A percentile compares a stretch with the other conserved stretches of the same genome.
phyloP scores from a whole-genome alignment of 1,140 invertebrate species.

The Drosophila ficusphila region DNA sequence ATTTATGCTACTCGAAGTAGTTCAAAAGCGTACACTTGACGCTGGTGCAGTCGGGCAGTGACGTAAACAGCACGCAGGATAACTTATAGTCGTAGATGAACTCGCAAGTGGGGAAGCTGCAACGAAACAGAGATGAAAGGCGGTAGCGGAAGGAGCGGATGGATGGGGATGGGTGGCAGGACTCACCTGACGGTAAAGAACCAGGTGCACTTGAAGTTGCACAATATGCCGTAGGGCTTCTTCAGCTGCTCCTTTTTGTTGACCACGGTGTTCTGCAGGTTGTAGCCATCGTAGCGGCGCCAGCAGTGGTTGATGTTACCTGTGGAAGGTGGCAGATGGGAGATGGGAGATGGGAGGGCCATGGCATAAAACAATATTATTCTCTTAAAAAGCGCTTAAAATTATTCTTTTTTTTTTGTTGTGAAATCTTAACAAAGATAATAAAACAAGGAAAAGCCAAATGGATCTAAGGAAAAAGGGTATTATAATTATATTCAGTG shows the following conservation, averaged over 20 bases:
- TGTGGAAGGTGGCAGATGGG: too few relatives aligned
- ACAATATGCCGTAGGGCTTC: slow-evolving; percentile 82
- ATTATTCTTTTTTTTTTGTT: too few relatives aligned
- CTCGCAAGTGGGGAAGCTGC: slow-evolving; percentile 79
- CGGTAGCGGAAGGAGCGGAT: neutral
- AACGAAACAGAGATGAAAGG: neutral
- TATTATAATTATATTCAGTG: too few relatives aligned
- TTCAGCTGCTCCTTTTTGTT: slow-evolving; percentile 83
- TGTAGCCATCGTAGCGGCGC: slow-evolving; percentile 83
- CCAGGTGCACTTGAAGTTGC: slow-evolving; percentile 83
- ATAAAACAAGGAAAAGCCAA: too few relatives aligned
- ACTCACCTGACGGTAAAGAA: slow-evolving; percentile 79
- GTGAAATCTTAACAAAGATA: too few relatives aligned
- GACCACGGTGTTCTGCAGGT: slow-evolving; percentile 77
- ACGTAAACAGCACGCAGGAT: slow-evolving; percentile 82
- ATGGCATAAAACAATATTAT: too few relatives aligned
- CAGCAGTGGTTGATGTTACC: slow-evolving; percentile 83
- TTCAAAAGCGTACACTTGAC: slow-evolving; percentile 82
- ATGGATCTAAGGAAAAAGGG: too few relatives aligned
- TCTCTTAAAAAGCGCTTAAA: too few relatives aligned
- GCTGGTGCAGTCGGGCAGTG: slow-evolving; percentile 82
- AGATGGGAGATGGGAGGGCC: too few relatives aligned
- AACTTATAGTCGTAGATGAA: slow-evolving; percentile 83
- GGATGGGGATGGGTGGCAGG: neutral
- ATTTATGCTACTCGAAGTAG: slow-evolving; percentile 67